These are phyloP conservation scores for Podarcis cretensis DNA, from an alignment of 2,113 vertebrate genomes.

Conservation along the genomic window DNA sequence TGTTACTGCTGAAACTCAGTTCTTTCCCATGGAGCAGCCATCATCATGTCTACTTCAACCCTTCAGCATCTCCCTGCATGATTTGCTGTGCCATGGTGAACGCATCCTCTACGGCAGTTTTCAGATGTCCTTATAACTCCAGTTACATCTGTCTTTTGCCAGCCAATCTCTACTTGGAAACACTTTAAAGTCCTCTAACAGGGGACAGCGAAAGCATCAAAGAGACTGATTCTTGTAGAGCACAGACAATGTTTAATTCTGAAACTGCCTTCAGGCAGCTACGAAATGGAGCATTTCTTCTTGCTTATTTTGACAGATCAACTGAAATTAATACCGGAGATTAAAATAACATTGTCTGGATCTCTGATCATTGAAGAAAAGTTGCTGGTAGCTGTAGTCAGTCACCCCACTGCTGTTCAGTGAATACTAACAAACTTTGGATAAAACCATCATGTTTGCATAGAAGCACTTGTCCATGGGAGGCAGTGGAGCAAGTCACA, in stretches of 20 bases:
- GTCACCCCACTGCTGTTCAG: background rate
- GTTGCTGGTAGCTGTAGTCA: background rate
- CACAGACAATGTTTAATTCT: conserved; percentile 45
- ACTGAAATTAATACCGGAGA: conserved; percentile 48
- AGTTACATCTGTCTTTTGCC: conserved; percentile 27
- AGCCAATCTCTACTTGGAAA: conserved; percentile 36
- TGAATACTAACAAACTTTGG: background rate
- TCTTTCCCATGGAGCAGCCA: background rate
- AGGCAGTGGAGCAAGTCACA: background rate
- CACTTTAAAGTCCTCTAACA: conserved; percentile 49
- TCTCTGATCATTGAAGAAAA: conserved; percentile 46
- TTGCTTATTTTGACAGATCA: conserved; percentile 47
- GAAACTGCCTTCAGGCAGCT: conserved; percentile 55
- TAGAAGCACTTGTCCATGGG: background rate
- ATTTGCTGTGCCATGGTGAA: background rate
- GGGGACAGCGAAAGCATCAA: conserved; percentile 45
- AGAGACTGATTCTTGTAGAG: conserved; percentile 38
- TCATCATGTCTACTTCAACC: background rate
- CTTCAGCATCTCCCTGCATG: background rate
- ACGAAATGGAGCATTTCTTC: conserved; percentile 24
- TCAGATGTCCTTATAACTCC: conserved; percentile 25
- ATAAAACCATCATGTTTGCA: background rate
- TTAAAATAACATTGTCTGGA: conserved; percentile 60
- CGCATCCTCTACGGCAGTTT: conserved; percentile 1
- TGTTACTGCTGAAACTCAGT: no score